These are phyloP conservation scores for Dryobates pubescens DNA, from an alignment of 2,797 vertebrate genomes.

Conservation along the genomic window DNA sequence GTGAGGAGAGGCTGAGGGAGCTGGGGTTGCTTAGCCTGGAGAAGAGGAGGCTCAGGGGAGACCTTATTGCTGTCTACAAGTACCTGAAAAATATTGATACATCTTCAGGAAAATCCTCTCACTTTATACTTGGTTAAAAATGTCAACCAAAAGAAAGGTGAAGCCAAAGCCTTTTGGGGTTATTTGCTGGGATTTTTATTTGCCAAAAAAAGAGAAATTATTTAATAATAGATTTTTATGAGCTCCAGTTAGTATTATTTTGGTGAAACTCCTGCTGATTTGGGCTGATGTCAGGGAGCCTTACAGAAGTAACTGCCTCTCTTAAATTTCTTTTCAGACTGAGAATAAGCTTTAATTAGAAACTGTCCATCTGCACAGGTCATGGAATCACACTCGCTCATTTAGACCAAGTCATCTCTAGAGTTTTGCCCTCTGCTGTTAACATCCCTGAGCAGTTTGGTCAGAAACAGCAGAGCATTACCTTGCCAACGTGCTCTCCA, in stretches of 20 bases:
- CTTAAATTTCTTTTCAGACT: not conserved
- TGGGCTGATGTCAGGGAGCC: not conserved
- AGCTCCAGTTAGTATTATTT: not conserved
- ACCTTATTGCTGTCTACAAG: too few species aligned
- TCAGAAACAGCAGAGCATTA: not conserved
- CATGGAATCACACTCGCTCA: accelerated
- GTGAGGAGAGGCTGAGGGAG: too few species aligned
- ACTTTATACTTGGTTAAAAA: not conserved
- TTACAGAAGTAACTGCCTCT: not conserved
- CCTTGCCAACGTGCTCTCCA: not conserved
- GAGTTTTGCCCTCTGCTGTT: not conserved
- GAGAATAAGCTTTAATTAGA: not conserved
- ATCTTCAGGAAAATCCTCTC: not conserved
- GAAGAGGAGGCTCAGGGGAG: too few species aligned
- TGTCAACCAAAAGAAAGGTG: not conserved
- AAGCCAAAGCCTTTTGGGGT: not conserved
- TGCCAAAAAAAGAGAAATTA: not conserved
- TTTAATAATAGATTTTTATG: not conserved
- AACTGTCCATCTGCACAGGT: not conserved
- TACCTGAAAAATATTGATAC: not conserved
- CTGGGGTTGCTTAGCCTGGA: too few species aligned
- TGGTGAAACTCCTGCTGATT: not conserved
- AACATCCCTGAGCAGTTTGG: not conserved
- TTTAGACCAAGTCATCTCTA: not conserved
- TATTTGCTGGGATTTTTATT: not conserved